phyloP scores from a whole-genome alignment of 2,797 vertebrate species.

The Rhinoraja longicauda region DNA sequence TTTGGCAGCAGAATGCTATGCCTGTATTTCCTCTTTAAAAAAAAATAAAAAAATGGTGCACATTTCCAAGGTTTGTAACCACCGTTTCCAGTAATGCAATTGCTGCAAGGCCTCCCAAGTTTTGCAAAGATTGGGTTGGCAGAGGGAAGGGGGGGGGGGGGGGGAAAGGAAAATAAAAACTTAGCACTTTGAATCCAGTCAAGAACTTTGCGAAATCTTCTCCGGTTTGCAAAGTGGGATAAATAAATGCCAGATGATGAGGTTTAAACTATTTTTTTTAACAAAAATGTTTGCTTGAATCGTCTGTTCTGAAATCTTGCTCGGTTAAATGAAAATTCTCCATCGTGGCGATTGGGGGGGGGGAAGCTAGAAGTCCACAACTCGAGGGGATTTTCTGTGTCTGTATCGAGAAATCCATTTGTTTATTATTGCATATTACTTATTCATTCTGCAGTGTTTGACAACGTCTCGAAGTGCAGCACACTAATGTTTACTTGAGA shows the following conservation, averaged over 20 bases:
- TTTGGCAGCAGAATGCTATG: neutral
- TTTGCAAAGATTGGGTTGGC: neutral
- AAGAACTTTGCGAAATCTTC: neutral
- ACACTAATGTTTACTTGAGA: constrained; percentile 44
- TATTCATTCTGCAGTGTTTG: constrained; percentile 70
- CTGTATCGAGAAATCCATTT: constrained; percentile 51
- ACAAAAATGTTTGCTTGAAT: neutral
- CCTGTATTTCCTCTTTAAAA: constrained; percentile 17
- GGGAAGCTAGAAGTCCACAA: neutral
- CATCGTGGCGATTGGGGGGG: neutral
- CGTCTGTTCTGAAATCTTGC: neutral
- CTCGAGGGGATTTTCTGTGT: neutral
- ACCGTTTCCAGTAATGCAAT: neutral
- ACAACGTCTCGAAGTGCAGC: constrained; percentile 57
- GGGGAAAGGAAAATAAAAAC: neutral
- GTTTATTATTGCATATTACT: constrained; percentile 77
- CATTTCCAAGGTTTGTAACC: neutral
- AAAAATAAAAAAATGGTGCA: neutral
- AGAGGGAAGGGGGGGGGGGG: too few species aligned
- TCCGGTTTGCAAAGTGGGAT: neutral
- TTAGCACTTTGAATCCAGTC: neutral
- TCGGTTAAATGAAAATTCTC: neutral
- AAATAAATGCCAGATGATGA: neutral
- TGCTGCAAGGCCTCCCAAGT: neutral
- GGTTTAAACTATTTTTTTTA: neutral